These are phyloP conservation scores for Carassius gibelio DNA, from an alignment of 2,113 vertebrate genomes.

Conservation along the genomic window DNA sequence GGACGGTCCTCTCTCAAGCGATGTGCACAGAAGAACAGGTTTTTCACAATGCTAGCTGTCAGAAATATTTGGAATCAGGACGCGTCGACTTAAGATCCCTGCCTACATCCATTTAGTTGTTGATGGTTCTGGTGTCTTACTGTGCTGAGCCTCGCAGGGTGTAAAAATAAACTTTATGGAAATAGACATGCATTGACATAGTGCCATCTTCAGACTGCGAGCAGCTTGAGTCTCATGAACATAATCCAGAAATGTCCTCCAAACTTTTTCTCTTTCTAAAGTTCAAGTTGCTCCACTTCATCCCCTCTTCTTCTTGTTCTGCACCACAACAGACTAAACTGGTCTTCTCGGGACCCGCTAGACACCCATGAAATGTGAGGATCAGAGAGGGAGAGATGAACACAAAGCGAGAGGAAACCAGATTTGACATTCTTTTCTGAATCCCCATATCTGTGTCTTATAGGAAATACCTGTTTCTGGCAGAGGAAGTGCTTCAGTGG, in stretches of 20 bases:
- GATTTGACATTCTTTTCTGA: constrained; percentile 68
- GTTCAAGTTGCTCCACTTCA: constrained; percentile 70
- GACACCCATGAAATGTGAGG: constrained; percentile 66
- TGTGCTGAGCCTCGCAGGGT: constrained; percentile 75
- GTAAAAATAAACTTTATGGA: constrained; percentile 87
- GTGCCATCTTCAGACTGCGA: constrained; percentile 92
- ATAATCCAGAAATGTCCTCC: constrained; percentile 82
- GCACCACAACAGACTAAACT: constrained; percentile 68
- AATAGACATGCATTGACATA: constrained; percentile 88
- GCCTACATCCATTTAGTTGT: constrained; percentile 60
- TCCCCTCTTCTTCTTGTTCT: constrained; percentile 68
- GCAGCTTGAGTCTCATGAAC: constrained; percentile 84
- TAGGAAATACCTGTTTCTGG: constrained; percentile 76
- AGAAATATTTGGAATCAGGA: constrained; percentile 51
- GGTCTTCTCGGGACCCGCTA: constrained; percentile 62
- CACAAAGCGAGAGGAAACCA: constrained; percentile 55
- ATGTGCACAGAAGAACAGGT: not conserved
- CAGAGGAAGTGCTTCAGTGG: constrained; percentile 67
- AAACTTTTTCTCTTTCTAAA: constrained; percentile 76
- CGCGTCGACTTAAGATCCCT: constrained; percentile 53
- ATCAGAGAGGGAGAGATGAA: constrained; percentile 26
- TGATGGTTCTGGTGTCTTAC: constrained; percentile 66
- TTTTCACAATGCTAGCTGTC: constrained; percentile 52
- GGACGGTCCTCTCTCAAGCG: constrained; percentile 1
- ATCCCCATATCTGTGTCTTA: constrained; percentile 79